Conservation (phyloP, 2,888 invertebrate genomes). For the Zonitis immaculata region DNA sequence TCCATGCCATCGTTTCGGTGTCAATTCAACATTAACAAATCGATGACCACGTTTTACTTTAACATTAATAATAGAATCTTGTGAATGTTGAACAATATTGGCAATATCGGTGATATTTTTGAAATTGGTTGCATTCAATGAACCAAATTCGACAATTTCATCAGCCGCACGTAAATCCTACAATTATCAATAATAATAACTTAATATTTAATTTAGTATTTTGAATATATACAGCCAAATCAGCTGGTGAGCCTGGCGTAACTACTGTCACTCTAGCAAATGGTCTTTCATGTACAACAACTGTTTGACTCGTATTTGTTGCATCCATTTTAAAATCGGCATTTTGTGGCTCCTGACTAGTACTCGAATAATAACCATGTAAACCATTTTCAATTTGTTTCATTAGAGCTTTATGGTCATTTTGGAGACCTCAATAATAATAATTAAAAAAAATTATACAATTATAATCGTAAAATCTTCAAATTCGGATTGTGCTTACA, state of each 20-base stretch:
- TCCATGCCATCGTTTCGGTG: slow-evolving; percentile 73
- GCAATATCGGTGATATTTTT: slow-evolving; percentile 63
- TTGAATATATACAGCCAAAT: slow-evolving; percentile 58
- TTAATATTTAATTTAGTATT: neutral
- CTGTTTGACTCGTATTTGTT: neutral
- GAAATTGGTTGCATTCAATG: slow-evolving; percentile 68
- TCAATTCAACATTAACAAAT: slow-evolving; percentile 56
- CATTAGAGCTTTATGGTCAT: slow-evolving; percentile 83
- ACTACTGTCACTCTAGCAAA: slow-evolving; percentile 72
- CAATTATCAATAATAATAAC: slow-evolving; percentile 29
- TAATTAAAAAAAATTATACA: too few relatives aligned
- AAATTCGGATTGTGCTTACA: too few relatives aligned
- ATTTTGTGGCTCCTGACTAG: slow-evolving; percentile 25
- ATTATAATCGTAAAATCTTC: too few relatives aligned
- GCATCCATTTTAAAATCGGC: slow-evolving; percentile 25
- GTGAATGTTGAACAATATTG: slow-evolving; percentile 60
- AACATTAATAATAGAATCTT: slow-evolving; percentile 52
- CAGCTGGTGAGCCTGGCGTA: slow-evolving; percentile 75
- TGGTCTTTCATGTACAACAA: slow-evolving; percentile 40
- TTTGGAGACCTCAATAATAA: slow-evolving; percentile 65
- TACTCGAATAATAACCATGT: slow-evolving; percentile 49
- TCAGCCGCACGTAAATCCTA: slow-evolving; percentile 70
- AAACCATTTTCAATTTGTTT: slow-evolving; percentile 76
- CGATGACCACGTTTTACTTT: slow-evolving; percentile 54
- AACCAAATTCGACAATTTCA: slow-evolving; percentile 71